These are phyloP conservation scores for Cyprinodon tularosa DNA, from an alignment of 2,113 vertebrate species.

Conservation along the genomic window DNA sequence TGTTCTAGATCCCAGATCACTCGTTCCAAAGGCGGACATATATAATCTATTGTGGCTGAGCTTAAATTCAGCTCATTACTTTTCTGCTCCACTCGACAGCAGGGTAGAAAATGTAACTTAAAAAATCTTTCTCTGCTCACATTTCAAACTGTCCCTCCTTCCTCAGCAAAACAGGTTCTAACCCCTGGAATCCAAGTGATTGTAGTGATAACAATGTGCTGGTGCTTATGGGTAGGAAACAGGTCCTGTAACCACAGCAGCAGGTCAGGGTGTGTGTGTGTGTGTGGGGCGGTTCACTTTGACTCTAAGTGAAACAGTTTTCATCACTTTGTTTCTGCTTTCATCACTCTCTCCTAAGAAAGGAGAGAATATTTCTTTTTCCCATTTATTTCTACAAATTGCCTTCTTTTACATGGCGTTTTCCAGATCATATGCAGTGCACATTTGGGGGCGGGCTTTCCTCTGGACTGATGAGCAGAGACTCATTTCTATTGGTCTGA, in stretches of 20 bases:
- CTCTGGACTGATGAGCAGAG: too few relatives aligned
- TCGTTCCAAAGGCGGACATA: not conserved
- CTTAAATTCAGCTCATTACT: not conserved
- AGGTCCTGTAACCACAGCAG: constrained; percentile 47
- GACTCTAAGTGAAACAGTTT: constrained; percentile 19
- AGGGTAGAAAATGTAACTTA: too few relatives aligned
- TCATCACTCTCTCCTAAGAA: constrained; percentile 13
- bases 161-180: not conserved
- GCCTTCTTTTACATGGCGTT: too few relatives aligned
- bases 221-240: constrained; percentile 46
- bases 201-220: constrained; percentile 51
- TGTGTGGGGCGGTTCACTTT: not conserved
- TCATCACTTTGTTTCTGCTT: constrained; percentile 6
- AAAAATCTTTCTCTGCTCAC: not conserved
- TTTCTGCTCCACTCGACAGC: too few relatives aligned
- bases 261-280: constrained; percentile 25
- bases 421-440: too few relatives aligned
- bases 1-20: not conserved
- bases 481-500: too few relatives aligned
- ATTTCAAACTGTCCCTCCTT: not conserved
- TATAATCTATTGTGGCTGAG: not conserved
- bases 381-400: too few relatives aligned
- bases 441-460: too few relatives aligned
- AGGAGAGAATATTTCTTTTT: too few relatives aligned
- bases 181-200: constrained; percentile 10